Evolutionary conservation across 2,888 invertebrate genomes (phyloP).

Genomic region (Pecten maximus): DNA sequence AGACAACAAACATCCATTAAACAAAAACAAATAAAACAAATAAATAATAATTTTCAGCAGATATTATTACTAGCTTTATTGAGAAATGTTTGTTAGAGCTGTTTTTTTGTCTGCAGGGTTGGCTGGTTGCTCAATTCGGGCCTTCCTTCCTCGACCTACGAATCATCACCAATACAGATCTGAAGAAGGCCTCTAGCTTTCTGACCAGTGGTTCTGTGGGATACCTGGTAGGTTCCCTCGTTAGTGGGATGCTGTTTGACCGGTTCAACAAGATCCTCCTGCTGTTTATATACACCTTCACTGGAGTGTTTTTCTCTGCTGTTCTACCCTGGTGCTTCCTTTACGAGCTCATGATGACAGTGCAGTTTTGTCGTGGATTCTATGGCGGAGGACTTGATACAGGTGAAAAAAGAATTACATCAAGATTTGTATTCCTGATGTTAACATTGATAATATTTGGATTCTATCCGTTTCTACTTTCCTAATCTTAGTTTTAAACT

Average conservation of each 20-base stretch:
- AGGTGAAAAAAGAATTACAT: slow-evolving; percentile 31
- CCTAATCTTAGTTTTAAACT: no score
- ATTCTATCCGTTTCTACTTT: no score
- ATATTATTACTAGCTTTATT: no score
- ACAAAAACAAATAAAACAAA: no score
- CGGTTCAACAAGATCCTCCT: slow-evolving; percentile 73
- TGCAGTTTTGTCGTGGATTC: slow-evolving; percentile 73
- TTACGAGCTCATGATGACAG: slow-evolving; percentile 66
- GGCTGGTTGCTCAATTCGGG: slow-evolving; percentile 79
- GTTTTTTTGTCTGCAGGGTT: slow-evolving; percentile 71
- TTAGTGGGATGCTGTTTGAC: slow-evolving; percentile 69
- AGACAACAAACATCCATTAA: no score
- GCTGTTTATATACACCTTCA: slow-evolving; percentile 75
- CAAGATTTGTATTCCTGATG: no score
- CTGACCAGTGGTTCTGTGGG: slow-evolving; percentile 80
- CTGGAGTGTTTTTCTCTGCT: slow-evolving; percentile 75
- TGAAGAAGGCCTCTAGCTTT: slow-evolving; percentile 75
- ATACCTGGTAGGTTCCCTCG: slow-evolving; percentile 80
- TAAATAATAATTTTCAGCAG: no score
- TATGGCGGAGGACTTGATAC: slow-evolving; percentile 76
- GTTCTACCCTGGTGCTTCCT: slow-evolving; percentile 76
- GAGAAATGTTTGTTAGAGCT: not conserved
- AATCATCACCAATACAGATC: slow-evolving; percentile 71
- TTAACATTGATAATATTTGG: no score
- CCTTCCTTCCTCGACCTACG: slow-evolving; percentile 80